phyloP scores from a whole-genome alignment of 1,140 invertebrate genomes.

The Cyclina sinensis region DNA sequence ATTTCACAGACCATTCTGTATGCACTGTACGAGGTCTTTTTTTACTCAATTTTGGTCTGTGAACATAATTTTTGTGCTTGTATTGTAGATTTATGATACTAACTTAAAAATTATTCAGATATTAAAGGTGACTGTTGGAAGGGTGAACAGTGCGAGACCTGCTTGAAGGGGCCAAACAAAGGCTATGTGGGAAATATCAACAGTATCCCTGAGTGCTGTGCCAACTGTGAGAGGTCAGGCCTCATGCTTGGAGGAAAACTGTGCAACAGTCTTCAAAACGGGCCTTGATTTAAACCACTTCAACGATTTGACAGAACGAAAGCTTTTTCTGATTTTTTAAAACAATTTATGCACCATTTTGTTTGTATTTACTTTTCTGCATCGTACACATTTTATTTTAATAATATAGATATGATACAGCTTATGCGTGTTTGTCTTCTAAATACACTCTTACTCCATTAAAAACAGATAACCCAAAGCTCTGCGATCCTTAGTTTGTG shows the following conservation, averaged over 20 bases:
- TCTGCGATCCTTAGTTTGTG: too few relatives aligned
- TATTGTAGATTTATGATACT: not conserved
- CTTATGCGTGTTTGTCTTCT: too few relatives aligned
- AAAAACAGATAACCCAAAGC: too few relatives aligned
- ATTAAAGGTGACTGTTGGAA: constrained; percentile 17
- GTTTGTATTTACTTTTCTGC: too few relatives aligned
- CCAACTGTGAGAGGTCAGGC: not conserved
- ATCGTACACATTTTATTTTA: too few relatives aligned
- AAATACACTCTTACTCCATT: too few relatives aligned
- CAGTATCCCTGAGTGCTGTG: not conserved
- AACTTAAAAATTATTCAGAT: not conserved
- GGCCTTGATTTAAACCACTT: too few relatives aligned
- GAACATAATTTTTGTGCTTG: not conserved
- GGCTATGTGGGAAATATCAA: constrained; percentile 11
- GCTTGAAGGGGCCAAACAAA: not conserved
- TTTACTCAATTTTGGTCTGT: not conserved
- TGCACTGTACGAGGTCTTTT: not conserved
- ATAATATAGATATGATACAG: too few relatives aligned
- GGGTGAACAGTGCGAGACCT: not conserved
- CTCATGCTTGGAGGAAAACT: not conserved
- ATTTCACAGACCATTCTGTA: not conserved
- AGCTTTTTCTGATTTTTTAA: too few relatives aligned
- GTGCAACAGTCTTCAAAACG: constrained; percentile 15
- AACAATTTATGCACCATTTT: too few relatives aligned
- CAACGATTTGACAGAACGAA: too few relatives aligned